Evolutionary conservation across 2,888 invertebrate species (phyloP), one percentile per base, ranked within the genome.

Genomic region (Parthenolecanium corni): DNA sequence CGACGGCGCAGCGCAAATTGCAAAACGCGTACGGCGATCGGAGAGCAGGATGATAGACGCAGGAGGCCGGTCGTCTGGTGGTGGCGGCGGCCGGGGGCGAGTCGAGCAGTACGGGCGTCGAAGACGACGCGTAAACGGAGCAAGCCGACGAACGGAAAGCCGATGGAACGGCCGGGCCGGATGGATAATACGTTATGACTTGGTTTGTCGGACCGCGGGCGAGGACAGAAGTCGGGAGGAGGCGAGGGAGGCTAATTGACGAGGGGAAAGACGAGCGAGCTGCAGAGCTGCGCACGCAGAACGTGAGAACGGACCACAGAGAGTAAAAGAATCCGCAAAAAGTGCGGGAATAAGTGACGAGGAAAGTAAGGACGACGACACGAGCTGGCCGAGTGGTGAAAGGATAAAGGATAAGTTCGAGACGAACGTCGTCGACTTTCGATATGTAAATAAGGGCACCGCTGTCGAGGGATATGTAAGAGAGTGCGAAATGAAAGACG

Each of bases 121-220:
- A 16, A 31, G 61, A 49, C 23, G 57, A 25, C 14, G 46, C 36
- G 31, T 44, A 57, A 44, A 57, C 14, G n/a, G 61, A 61, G 49
- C 49, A 61, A 61, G 61, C 24, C 31, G 61, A 36, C 24, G 61
- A 51, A 47, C 51, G 51, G 61, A 61, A 51, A 61, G 61, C 47
- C 51, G 61, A 61, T 49, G 61, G 61, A 51, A 61, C 51, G 51
- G 61, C 47, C 49, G 49, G 16, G 51, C 49, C 49, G 3, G 61
- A 61, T 51, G 49, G 61, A 61, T 61, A 61, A 61, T 61, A 49
- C 61, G 61, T 61, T 51, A 61, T 61, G 61, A 40, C 24, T 61
- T 51, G 31, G n/a, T 49, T 57, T 6, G 46, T 18, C 12, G 31
- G 44, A 47, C 57, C 16, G 53, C 12, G 46, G 47, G 21, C n/a